A percentile compares a stretch with the other conserved stretches of the same genome.
These are phyloP conservation scores for Oncorhynchus tshawytscha DNA, from an alignment of 2,113 vertebrate genomes.

Conservation along the genomic window DNA sequence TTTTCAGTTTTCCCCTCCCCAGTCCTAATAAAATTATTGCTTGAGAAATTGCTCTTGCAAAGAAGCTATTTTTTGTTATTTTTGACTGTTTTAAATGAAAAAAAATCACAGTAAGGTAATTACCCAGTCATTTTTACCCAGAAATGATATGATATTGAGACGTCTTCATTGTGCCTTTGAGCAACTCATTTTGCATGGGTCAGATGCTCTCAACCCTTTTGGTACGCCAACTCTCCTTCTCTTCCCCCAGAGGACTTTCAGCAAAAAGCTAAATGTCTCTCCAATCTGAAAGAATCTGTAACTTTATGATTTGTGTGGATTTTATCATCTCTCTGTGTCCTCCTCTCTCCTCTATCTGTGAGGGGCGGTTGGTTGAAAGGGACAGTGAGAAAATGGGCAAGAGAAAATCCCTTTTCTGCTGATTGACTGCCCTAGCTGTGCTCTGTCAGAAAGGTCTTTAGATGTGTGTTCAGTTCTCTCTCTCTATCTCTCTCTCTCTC, in stretches of 20 bases:
- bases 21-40: no score
- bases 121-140: no score
- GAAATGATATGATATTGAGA: no score
- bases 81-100: no score
- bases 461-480: conserved; percentile 18
- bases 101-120: no score
- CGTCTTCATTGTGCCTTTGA: no score
- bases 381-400: background rate
- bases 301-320: conserved; percentile 25
- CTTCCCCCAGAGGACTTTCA: background rate
- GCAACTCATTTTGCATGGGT: background rate
- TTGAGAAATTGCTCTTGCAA: no score
- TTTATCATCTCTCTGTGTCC: conserved; percentile 17
- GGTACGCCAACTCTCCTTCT: background rate
- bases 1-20: no score
- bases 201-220: background rate
- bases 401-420: background rate
- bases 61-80: no score
- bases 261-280: conserved; percentile 7
- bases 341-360: conserved; percentile 22
- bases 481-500: background rate
- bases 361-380: conserved; percentile 11
- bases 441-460: conserved; percentile 12
- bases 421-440: conserved; percentile 8
- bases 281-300: conserved; percentile 24